Conservation (phyloP, 2,888 invertebrate genomes). For the Phytoseiulus persimilis region DNA sequence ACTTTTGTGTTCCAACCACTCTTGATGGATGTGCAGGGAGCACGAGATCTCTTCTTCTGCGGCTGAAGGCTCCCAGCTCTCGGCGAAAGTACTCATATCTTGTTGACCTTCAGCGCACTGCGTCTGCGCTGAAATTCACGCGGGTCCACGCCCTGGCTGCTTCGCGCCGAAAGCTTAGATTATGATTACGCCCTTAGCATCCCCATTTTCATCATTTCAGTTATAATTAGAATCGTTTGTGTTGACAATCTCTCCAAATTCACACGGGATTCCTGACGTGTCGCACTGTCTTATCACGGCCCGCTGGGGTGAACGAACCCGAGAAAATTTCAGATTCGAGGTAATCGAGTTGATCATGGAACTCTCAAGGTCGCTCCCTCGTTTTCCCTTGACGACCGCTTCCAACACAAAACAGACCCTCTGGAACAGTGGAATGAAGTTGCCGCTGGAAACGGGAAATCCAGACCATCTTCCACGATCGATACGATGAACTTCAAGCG, state of each 20-base stretch:
- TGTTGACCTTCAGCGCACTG: background rate
- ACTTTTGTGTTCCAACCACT: too few relatives aligned
- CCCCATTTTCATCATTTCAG: background rate
- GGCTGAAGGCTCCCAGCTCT: too few relatives aligned
- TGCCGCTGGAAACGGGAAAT: background rate
- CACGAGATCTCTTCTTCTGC: too few relatives aligned
- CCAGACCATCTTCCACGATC: background rate
- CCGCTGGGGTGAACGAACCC: background rate
- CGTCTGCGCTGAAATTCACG: background rate
- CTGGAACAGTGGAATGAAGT: background rate
- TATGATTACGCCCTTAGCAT: background rate
- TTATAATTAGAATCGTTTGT: background rate
- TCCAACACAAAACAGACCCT: background rate
- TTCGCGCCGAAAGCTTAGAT: background rate
- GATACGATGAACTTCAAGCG: background rate
- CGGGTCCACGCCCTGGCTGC: background rate
- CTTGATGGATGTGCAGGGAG: too few relatives aligned
- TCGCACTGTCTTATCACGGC: too few relatives aligned
- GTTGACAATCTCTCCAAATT: background rate
- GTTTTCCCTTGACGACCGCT: background rate
- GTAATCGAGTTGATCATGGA: background rate
- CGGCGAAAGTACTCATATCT: too few relatives aligned
- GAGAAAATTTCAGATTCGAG: background rate
- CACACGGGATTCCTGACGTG: too few relatives aligned
- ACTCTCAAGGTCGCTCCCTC: background rate